phyloP scores from a whole-genome alignment of 2,888 invertebrate species.

The Sycophila texana region DNA sequence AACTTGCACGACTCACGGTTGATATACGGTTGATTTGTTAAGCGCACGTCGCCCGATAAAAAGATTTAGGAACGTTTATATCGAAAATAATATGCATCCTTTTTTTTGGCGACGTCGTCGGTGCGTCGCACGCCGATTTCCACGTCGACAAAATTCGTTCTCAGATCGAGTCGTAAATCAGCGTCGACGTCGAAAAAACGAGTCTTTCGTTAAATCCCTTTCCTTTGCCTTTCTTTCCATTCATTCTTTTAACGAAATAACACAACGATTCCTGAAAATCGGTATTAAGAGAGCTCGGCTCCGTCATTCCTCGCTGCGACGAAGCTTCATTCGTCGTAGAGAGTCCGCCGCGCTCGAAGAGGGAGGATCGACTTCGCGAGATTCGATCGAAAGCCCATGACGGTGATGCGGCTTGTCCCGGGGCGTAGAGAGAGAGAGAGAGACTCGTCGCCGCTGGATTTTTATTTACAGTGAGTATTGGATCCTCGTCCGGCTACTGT shows the following conservation, averaged over 20 bases:
- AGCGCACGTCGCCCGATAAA: slow-evolving; percentile 49
- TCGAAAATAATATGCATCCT: slow-evolving; percentile 70
- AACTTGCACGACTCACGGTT: slow-evolving; percentile 58
- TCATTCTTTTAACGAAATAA: slow-evolving; percentile 1
- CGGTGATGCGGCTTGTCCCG: not conserved
- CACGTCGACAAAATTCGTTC: slow-evolving; percentile 40
- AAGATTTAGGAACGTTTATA: slow-evolving; percentile 72
- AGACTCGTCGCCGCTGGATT: not conserved
- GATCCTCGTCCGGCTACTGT: too few relatives aligned
- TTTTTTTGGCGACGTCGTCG: slow-evolving; percentile 54
- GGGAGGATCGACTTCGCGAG: slow-evolving; percentile 10
- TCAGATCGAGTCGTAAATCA: slow-evolving; percentile 22
- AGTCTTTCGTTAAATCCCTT: slow-evolving; percentile 5
- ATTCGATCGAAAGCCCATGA: slow-evolving; percentile 31
- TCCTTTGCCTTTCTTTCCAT: not conserved
- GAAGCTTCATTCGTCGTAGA: too few relatives aligned
- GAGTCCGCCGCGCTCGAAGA: too few relatives aligned
- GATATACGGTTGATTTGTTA: slow-evolving; percentile 5
- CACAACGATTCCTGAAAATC: too few relatives aligned
- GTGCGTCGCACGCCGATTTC: slow-evolving; percentile 53
- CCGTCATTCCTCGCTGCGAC: too few relatives aligned
- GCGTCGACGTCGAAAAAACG: not conserved
- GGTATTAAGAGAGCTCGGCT: too few relatives aligned
- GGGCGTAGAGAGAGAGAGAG: not conserved
- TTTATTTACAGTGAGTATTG: too few relatives aligned